Evolutionary conservation across 2,888 invertebrate species (phyloP).

Genomic region (Pachycephus smyrnensis): DNA sequence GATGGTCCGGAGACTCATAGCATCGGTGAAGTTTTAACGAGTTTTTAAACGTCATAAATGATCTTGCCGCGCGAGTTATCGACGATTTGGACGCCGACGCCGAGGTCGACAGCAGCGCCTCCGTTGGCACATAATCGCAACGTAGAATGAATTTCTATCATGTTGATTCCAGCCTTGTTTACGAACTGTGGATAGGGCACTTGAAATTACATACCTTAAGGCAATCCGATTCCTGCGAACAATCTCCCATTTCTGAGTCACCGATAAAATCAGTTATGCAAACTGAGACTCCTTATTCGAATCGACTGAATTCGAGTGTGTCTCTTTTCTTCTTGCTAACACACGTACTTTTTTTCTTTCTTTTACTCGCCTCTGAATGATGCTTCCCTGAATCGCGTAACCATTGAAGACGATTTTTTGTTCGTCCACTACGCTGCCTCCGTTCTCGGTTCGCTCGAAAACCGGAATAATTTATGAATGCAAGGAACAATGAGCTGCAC

Average conservation of each 20-base stretch:
- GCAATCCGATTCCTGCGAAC: too few species aligned
- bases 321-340: too few species aligned
- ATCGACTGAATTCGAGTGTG: too few species aligned
- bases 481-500: constrained; percentile 24
- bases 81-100: constrained; percentile 9
- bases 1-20: constrained; percentile 29
- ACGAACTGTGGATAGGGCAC: background rate
- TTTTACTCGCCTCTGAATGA: background rate
- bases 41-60: constrained; percentile 65
- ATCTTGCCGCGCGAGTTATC: constrained; percentile 44
- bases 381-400: background rate
- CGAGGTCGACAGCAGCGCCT: background rate
- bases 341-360: background rate
- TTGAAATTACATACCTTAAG: too few species aligned
- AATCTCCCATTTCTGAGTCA: too few species aligned
- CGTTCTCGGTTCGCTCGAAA: constrained; percentile 18
- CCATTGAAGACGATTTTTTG: background rate
- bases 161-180: constrained; percentile 7
- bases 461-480: constrained; percentile 32
- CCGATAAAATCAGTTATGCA: too few species aligned
- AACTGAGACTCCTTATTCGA: too few species aligned
- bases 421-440: background rate
- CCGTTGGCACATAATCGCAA: too few species aligned
- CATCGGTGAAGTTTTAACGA: constrained; percentile 59
- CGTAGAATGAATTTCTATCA: constrained; percentile 40